phyloP scores from a whole-genome alignment of 2,113 vertebrate genomes.

The Noturus placidus region DNA sequence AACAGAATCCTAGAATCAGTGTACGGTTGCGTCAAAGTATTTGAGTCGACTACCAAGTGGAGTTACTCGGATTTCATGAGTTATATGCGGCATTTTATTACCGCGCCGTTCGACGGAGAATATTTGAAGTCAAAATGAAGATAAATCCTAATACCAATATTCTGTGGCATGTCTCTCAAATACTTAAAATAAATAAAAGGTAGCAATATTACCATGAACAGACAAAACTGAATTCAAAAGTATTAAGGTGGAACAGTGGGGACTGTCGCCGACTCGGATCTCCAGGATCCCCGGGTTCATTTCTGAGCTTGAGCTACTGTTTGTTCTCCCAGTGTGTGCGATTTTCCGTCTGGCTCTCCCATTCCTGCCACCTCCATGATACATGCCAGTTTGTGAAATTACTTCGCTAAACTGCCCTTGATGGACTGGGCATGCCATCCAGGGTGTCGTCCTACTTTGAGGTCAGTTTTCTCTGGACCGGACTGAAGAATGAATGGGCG shows the following conservation, averaged over 20 bases:
- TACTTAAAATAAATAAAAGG: background rate
- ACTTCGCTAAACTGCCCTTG: background rate
- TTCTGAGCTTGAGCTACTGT: background rate
- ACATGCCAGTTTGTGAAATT: background rate
- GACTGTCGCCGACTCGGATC: background rate
- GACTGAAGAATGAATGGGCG: background rate
- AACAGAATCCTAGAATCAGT: slow-evolving; percentile 2
- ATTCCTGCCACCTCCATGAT: too few relatives aligned
- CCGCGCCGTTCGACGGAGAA: background rate
- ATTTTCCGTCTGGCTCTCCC: background rate
- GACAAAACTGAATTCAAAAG: background rate
- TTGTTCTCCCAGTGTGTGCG: background rate
- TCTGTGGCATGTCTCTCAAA: background rate
- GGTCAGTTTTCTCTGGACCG: background rate
- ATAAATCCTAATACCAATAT: background rate
- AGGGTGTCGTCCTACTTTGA: background rate
- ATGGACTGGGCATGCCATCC: background rate
- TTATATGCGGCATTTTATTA: background rate
- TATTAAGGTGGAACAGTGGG: background rate
- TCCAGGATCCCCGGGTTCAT: background rate
- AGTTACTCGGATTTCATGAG: background rate
- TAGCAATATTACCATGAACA: background rate
- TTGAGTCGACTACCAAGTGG: background rate
- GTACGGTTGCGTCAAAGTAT: background rate
- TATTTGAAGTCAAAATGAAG: background rate